phyloP scores from a whole-genome alignment of 2,888 invertebrate species.

The Alsophila aescularia region DNA sequence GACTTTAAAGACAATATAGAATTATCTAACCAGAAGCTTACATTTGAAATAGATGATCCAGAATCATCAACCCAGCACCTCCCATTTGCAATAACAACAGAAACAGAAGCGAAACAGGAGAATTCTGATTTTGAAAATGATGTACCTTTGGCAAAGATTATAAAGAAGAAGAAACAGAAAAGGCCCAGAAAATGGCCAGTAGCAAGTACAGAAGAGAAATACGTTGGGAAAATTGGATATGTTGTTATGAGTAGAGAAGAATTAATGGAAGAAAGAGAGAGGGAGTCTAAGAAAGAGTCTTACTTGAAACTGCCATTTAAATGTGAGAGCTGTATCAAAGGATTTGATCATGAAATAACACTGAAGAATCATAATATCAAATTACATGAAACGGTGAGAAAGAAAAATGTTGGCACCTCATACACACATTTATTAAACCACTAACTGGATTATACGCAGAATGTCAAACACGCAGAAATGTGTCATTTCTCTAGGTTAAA shows the following conservation, averaged over 20 bases:
- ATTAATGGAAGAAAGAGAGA: slow-evolving; percentile 54
- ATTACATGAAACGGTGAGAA: too few relatives aligned
- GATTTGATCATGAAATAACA: slow-evolving; percentile 65
- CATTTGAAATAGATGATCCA: too few relatives aligned
- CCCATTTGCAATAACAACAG: slow-evolving; percentile 37
- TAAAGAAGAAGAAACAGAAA: slow-evolving; percentile 29
- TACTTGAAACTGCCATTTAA: slow-evolving; percentile 65
- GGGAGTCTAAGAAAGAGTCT: slow-evolving; percentile 46
- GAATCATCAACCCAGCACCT: neutral
- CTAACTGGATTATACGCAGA: too few relatives aligned
- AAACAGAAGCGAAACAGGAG: slow-evolving; percentile 54
- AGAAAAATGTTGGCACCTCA: too few relatives aligned
- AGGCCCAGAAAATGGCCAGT: neutral
- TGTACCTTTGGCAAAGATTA: slow-evolving; percentile 44
- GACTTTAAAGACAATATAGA: neutral
- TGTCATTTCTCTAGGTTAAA: too few relatives aligned
- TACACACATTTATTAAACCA: too few relatives aligned
- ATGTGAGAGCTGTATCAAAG: slow-evolving; percentile 64
- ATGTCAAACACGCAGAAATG: too few relatives aligned
- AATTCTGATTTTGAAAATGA: slow-evolving; percentile 25
- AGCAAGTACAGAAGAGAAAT: slow-evolving; percentile 38
- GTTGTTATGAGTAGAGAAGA: slow-evolving; percentile 54
- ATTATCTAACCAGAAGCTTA: too few relatives aligned
- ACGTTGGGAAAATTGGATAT: slow-evolving; percentile 56
- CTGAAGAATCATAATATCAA: slow-evolving; percentile 58